Base-by-base conservation (phyloP, 1,140 invertebrate species). In the Phocides pigmalion region DNA sequence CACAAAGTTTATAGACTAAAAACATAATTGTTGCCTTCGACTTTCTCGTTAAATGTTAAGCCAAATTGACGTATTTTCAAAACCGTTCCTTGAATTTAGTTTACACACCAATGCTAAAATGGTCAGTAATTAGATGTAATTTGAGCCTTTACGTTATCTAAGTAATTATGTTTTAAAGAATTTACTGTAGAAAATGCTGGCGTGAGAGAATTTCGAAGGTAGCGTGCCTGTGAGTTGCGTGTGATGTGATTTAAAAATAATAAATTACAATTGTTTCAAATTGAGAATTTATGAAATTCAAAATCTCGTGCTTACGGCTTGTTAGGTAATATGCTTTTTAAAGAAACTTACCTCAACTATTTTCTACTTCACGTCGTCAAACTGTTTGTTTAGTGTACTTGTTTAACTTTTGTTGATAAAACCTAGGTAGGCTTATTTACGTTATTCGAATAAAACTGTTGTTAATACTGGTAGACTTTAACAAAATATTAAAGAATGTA, bases 361-460 rank as follows among this genome's bases (percentile, higher is more conserved):
- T 28, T 28, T 28, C 25, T 28, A 28, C 9, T 28, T 28, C 5
- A 28, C 25, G 25, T 28, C 25, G 25, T 28, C 5, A 28, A 28
- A 28, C 2, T 2, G 25, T 28, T 28, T 28, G 6, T 28, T 28
- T 28, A 28, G 25, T 8, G 1, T 28, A 28, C 25, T 28, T 28
- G 25, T 28, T 28, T 28, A 8, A 28, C 9, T 2, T 8, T 1
- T 8, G 25, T 4, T 28, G 9, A 28, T 28, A 28, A 28, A 28
- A 28, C 2, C 25, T 28, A 3, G 9, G 9, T 4, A 28, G 25
- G 25, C 6, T 28, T 28, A n/a, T 28, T 28, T 28, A 28, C 5
- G 9, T 28, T 28, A 28, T 28, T 76, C n/a, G n/a, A n/a, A 76
- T 79, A 72, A 79, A 76, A 68, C 80, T 81, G n/a, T n/a, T n/a